Conservation (phyloP, 2,797 vertebrate species). For the Typhlichthys subterraneus region DNA sequence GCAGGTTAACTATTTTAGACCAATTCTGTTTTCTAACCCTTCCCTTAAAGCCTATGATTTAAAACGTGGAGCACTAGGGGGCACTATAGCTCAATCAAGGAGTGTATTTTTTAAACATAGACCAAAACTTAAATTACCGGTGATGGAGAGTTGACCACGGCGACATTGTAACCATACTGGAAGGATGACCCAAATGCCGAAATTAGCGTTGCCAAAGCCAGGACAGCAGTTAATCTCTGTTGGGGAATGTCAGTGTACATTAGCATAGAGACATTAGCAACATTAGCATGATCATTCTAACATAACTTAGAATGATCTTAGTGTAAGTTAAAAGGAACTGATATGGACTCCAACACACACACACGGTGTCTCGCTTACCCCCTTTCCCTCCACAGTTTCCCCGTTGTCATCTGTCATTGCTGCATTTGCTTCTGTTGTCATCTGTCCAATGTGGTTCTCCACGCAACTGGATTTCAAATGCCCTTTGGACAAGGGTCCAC, state of each 20-base stretch:
- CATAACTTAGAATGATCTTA: not conserved
- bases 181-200: slow-evolving; percentile 93
- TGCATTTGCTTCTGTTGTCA: slow-evolving; percentile 20
- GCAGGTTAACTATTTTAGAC: too few species aligned
- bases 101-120: too few species aligned
- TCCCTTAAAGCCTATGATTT: too few species aligned
- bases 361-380: slow-evolving; percentile 64
- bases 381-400: slow-evolving; percentile 55
- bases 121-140: slow-evolving; percentile 64
- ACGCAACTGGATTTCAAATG: slow-evolving; percentile 24
- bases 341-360: too few species aligned
- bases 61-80: too few species aligned
- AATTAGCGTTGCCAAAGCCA: slow-evolving; percentile 78
- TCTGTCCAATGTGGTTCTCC: slow-evolving; percentile 15
- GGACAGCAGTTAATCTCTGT: slow-evolving; percentile 80
- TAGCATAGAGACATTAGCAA: too few species aligned
- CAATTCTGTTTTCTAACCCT: too few species aligned
- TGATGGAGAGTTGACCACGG: slow-evolving; percentile 87
- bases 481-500: slow-evolving; percentile 67
- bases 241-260: slow-evolving; percentile 8
- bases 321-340: not conserved
- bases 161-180: slow-evolving; percentile 95
- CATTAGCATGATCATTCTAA: not conserved
- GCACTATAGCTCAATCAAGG: too few species aligned
- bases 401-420: slow-evolving; percentile 51